Percentiles rank a stretch among this genome's conserved stretches.
phyloP scores from a whole-genome alignment of 2,797 vertebrate genomes.

The Sylvia borin region DNA sequence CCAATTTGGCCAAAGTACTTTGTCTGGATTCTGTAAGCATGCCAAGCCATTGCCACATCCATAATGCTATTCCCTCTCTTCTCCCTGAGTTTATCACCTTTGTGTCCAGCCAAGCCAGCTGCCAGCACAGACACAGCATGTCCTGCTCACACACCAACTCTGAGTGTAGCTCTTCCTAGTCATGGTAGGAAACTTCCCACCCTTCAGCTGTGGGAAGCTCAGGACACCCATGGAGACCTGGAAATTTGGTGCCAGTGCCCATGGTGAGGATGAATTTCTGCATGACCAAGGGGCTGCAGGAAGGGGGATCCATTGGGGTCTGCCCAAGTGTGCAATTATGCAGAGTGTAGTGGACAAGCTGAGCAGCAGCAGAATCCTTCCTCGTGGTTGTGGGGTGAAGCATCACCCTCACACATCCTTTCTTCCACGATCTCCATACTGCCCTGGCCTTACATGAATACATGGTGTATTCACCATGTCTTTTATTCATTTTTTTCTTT shows the following conservation, averaged over 20 bases:
- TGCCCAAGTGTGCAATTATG: fast-evolving
- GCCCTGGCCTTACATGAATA: background rate
- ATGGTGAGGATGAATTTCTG: background rate
- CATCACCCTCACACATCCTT: background rate
- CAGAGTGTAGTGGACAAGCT: background rate
- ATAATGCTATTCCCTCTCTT: background rate
- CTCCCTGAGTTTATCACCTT: background rate
- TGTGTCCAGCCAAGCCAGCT: background rate
- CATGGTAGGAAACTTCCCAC: background rate
- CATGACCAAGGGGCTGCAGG: background rate
- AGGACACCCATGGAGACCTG: background rate
- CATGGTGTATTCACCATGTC: background rate
- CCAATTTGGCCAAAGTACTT: background rate
- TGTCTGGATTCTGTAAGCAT: background rate
- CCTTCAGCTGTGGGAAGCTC: background rate
- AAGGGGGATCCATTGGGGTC: background rate
- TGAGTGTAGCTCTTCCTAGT: background rate
- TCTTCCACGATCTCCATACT: background rate
- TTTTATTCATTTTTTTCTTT: constrained; percentile 5
- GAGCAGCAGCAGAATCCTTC: background rate
- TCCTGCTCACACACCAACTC: background rate
- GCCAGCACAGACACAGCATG: background rate
- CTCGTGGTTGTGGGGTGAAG: background rate
- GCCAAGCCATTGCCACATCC: background rate
- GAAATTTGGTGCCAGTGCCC: background rate